Conservation (phyloP, 2,797 vertebrate genomes). For the Amblyopsis hoosieri region DNA sequence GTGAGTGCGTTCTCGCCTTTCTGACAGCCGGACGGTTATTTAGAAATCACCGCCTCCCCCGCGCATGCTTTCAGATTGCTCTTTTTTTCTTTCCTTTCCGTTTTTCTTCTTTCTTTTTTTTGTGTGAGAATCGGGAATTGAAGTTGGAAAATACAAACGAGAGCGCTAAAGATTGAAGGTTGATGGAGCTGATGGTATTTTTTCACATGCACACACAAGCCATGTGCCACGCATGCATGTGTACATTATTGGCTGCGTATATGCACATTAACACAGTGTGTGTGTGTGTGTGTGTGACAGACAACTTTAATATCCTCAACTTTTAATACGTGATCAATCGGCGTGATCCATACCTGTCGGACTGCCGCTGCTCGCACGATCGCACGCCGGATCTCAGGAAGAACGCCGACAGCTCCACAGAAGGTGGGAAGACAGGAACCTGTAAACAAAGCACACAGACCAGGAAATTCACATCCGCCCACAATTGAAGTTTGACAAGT, state of each 20-base stretch:
- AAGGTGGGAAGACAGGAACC: constrained; percentile 74
- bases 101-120: background rate
- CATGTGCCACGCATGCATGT: no score
- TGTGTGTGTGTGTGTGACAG: constrained; percentile 72
- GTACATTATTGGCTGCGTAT: background rate
- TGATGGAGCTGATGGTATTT: background rate
- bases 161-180: no score
- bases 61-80: constrained; percentile 82
- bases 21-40: constrained; percentile 94
- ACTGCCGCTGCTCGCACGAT: constrained; percentile 61
- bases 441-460: constrained; percentile 79
- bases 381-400: constrained; percentile 70
- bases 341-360: constrained; percentile 76
- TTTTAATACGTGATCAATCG: constrained; percentile 72
- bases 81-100: constrained; percentile 78
- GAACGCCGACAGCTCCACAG: constrained; percentile 75
- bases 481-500: constrained; percentile 63
- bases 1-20: constrained; percentile 88
- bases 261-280: background rate
- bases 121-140: background rate
- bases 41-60: constrained; percentile 91
- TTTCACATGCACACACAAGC: background rate
- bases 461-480: constrained; percentile 71
- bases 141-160: no score
- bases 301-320: constrained; percentile 85